These are phyloP conservation scores for Poeciliopsis retropinna DNA, from an alignment of 2,113 vertebrate genomes.

Conservation along the genomic window DNA sequence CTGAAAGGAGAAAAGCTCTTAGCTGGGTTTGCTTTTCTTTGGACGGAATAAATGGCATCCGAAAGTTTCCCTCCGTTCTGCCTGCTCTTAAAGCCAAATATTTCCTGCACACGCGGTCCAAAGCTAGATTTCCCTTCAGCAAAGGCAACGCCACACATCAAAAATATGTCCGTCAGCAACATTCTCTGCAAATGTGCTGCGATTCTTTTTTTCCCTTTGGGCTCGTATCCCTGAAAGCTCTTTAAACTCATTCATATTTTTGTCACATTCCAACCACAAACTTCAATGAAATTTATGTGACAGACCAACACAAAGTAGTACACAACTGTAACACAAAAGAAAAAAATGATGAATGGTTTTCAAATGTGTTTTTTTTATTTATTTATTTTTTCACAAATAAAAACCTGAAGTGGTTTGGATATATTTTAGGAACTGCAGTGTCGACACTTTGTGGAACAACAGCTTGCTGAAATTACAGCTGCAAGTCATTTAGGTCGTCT, in stretches of 20 bases:
- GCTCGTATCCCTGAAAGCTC: neutral
- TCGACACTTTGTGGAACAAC: too few relatives aligned
- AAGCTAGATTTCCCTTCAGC: constrained; percentile 19
- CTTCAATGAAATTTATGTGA: neutral
- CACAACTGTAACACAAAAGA: neutral
- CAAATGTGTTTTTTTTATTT: neutral
- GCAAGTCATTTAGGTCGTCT: too few relatives aligned
- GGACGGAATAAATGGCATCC: neutral
- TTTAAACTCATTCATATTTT: neutral
- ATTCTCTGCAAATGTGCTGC: constrained; percentile 7
- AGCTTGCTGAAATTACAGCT: too few relatives aligned
- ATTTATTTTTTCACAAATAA: too few relatives aligned
- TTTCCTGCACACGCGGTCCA: constrained; percentile 32
- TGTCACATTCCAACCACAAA: neutral
- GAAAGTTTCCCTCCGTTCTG: neutral
- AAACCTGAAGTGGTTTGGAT: too few relatives aligned
- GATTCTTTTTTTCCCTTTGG: neutral
- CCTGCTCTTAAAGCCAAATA: constrained; percentile 11
- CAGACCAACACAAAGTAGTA: neutral
- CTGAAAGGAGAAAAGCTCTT: constrained; percentile 72
- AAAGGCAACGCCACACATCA: neutral
- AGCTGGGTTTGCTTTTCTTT: constrained; percentile 8
- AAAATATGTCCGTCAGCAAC: constrained; percentile 35
- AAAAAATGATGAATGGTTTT: neutral
- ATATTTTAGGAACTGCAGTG: too few relatives aligned